These are phyloP conservation scores for Sorex maritimensis DNA, from an alignment of 2,797 vertebrate species.

Conservation along the genomic window DNA sequence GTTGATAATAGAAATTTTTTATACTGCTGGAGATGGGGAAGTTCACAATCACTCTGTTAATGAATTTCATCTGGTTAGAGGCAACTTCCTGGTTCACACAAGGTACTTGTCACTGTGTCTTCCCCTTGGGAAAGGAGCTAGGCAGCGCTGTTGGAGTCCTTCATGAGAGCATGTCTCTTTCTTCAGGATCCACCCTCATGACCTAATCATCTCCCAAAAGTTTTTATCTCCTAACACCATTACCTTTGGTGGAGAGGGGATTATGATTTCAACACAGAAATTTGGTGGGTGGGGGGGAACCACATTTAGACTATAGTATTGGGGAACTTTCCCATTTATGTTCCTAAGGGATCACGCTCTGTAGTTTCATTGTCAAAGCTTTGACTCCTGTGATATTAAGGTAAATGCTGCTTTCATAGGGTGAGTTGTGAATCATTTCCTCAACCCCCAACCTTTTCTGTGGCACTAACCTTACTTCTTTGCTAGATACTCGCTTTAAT, in stretches of 20 bases:
- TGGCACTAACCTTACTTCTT: neutral
- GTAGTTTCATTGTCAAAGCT: neutral
- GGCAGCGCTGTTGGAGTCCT: neutral
- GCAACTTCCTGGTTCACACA: neutral
- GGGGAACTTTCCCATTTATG: neutral
- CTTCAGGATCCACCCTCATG: neutral
- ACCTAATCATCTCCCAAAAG: neutral
- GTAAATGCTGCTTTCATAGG: neutral
- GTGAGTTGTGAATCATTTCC: too few relatives aligned
- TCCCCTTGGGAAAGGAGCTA: neutral
- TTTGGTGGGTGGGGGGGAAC: neutral
- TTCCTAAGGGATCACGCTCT: neutral
- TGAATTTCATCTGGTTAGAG: neutral
- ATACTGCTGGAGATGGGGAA: neutral
- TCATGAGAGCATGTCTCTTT: neutral
- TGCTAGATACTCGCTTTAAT: conserved; percentile 9
- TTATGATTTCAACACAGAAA: conserved; percentile 1
- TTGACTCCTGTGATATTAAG: neutral
- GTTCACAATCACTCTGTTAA: neutral
- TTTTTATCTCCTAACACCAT: neutral
- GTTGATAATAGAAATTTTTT: neutral
- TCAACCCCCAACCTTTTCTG: neutral
- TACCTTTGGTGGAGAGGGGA: neutral
- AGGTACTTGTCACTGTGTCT: too few relatives aligned
- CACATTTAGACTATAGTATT: neutral